These are phyloP conservation scores for Oxyteleia sp. DNA, from an alignment of 2,888 invertebrate species.

Conservation along the genomic window DNA sequence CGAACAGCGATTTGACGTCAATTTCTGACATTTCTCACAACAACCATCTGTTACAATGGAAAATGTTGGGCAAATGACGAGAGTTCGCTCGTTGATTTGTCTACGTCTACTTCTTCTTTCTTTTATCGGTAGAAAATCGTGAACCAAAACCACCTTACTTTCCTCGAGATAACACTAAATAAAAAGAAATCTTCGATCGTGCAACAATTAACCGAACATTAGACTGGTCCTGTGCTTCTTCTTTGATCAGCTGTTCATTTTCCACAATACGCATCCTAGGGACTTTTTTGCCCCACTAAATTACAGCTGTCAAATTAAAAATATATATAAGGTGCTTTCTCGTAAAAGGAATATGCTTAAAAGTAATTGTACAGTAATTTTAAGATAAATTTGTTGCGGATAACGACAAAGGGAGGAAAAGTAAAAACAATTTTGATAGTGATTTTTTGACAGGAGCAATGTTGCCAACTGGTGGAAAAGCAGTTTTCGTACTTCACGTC, in stretches of 20 bases:
- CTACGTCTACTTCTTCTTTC: background rate
- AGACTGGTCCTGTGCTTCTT: slow-evolving; percentile 39
- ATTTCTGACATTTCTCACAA: slow-evolving; percentile 87
- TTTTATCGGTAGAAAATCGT: slow-evolving; percentile 3
- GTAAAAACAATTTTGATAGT: too few species aligned
- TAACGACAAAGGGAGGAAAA: too few species aligned
- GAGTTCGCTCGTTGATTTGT: slow-evolving; percentile 26
- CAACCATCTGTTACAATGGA: slow-evolving; percentile 83
- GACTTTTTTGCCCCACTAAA: slow-evolving; percentile 24
- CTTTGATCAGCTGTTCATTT: slow-evolving; percentile 67
- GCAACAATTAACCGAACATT: slow-evolving; percentile 58
- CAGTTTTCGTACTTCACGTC: slow-evolving; percentile 9
- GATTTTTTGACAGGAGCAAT: background rate
- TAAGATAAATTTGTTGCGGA: too few species aligned
- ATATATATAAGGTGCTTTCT: too few species aligned
- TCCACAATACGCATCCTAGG: slow-evolving; percentile 39
- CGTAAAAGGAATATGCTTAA: too few species aligned
- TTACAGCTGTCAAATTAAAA: too few species aligned
- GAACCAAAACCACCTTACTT: slow-evolving; percentile 16
- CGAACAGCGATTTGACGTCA: slow-evolving; percentile 86
- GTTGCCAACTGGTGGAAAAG: background rate
- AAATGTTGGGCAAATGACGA: slow-evolving; percentile 29
- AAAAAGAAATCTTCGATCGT: slow-evolving; percentile 48
- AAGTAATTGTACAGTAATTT: too few species aligned
- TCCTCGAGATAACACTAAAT: slow-evolving; percentile 39